Base-by-base conservation (phyloP, 2,888 invertebrate species). In the Agrilus mali region DNA sequence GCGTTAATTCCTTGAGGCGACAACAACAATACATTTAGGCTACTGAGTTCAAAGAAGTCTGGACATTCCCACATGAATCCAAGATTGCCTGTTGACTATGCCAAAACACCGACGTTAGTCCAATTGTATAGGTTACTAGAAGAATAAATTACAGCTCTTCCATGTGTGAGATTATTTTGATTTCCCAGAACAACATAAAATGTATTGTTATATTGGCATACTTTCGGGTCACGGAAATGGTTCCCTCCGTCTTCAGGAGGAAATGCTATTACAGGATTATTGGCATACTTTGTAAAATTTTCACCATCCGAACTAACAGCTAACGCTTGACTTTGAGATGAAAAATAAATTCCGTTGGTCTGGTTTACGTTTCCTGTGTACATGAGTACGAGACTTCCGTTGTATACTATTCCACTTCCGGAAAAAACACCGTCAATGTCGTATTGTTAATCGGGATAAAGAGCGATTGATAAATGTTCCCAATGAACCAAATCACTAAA, bases 31-130 rank as follows among this genome's bases (percentile, higher is more conserved):
- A 73, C 55, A 47, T 56, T 65, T 40, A 58, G 53, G 0, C 65
- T 67, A 16, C 60, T 44, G 0, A 73, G 45, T 49, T 67, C 63
- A 33, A 72, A 71, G 40, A 73, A 67, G 48, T 72, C 71, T 0
- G 73, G 73, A 56, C 73, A 73, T 52, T 73, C 73, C 66, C 67
- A 73, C 69, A 71, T 70, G 6, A 67, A 68, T 39, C 67, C 56
- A 0, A 2, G 4, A n/a, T 8, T 15, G 35, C 8, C 10, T 35
- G 8, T 2, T 8, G 70, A 68, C 51, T 63, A 49, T 35, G 45
- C 61, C 13, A 71, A 49, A 37, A 62, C 48, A 3, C 66, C 56
- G 0, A 52, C 55, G 50, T 65, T 52, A 7, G 56, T 33, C 70
- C 70, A 71, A 15, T 54, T 4, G 14, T n/a, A 15, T 12, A 35